phyloP scores from a whole-genome alignment of 2,888 invertebrate species.

The Drosophila pseudotalamancana region DNA sequence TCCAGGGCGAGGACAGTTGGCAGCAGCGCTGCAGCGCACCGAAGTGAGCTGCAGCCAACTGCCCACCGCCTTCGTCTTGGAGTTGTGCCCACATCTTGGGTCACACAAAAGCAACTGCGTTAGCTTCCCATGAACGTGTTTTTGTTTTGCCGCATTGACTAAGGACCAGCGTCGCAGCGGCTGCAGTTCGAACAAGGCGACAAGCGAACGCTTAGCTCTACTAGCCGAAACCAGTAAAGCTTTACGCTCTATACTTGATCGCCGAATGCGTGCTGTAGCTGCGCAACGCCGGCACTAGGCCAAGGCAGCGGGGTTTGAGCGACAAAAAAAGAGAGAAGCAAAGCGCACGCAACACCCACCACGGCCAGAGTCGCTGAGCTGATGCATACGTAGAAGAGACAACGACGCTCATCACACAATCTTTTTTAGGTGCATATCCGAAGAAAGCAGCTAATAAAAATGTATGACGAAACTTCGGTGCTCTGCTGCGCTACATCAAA shows the following conservation, averaged over 20 bases:
- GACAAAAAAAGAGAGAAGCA: not conserved
- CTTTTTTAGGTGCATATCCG: constrained; percentile 5
- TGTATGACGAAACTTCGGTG: not conserved
- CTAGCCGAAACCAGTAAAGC: constrained; percentile 17
- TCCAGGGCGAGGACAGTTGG: constrained; percentile 8
- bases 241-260: constrained; percentile 6
- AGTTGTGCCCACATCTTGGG: constrained; percentile 3
- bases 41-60: constrained; percentile 13
- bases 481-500: not conserved
- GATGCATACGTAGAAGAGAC: constrained; percentile 3
- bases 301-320: constrained; percentile 63
- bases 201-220: constrained; percentile 4
- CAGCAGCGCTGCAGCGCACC: constrained; percentile 16
- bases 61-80: constrained; percentile 14
- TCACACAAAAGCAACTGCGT: constrained; percentile 47
- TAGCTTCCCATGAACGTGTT: constrained; percentile 33
- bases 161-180: constrained; percentile 46
- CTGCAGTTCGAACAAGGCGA: constrained; percentile 16
- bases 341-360: constrained; percentile 44
- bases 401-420: constrained; percentile 2
- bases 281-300: constrained; percentile 43
- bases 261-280: constrained; percentile 13
- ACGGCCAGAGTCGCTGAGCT: constrained; percentile 14
- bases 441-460: constrained; percentile 8
- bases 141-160: constrained; percentile 60